Evolutionary conservation across 2,888 invertebrate genomes (phyloP), one percentile per base, ranked within the genome.

Genomic region (Chirona hameri): DNA sequence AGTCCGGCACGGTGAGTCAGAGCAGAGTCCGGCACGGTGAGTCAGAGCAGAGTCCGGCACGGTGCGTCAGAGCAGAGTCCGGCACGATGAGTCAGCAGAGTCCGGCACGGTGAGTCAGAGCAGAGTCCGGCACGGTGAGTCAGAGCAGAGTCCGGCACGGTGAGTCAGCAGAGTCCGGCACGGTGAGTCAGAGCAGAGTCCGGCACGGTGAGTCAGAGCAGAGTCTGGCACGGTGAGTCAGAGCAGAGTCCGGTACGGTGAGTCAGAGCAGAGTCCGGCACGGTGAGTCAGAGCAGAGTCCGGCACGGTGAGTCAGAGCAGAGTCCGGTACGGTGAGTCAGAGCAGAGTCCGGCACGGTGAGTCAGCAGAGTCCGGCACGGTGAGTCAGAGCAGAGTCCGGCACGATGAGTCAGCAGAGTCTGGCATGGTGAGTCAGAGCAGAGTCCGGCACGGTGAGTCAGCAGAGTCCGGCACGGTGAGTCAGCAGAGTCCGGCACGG

Each of bases 371-470:
- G n/a, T n/a, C n/a, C n/a, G n/a, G n/a, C n/a, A n/a, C n/a, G n/a
- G n/a, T n/a, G n/a, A n/a, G n/a, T n/a, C n/a, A n/a, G n/a, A n/a
- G 96, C 98, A 31, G 92, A 92, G 83, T 96, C 97, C 87, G 98
- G 98, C 88, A 94, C 92, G 31, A 31, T 72, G 14, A 15, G 72
- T 24, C 18, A 9, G n/a, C 39, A 39, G 39, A 39, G 39, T n/a
- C 9, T 27, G 65, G 27, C 0, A 27, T 65, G 27, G n/a, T 4
- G 65, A 14, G 27, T 65, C 14, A 60, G 60, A n/a, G n/a, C 24
- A 10, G n/a, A n/a, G 39, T 39, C 39, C 7, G 39, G 39, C 7
- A 39, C 3, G 24, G 24, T 60, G 60, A n/a, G 24, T 60, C 24
- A 60, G 24, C n/a, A n/a, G n/a, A n/a, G n/a, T n/a, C n/a, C n/a